phyloP scores from a whole-genome alignment of 2,113 vertebrate genomes.

The Polypterus bichir region DNA sequence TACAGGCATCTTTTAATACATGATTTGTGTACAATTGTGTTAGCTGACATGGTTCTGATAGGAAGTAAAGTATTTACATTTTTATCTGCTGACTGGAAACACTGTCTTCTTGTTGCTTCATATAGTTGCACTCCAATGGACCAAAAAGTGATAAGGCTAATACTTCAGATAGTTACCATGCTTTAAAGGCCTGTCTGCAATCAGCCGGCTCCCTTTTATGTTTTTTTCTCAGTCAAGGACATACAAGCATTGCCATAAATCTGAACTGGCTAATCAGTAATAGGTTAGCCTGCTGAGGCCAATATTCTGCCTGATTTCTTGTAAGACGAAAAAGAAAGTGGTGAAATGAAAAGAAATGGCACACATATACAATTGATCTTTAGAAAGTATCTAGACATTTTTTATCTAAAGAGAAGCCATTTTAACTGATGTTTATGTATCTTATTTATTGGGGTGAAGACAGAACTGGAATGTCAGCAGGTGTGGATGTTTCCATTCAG shows the following conservation, averaged over 20 bases:
- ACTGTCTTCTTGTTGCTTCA: constrained; percentile 68
- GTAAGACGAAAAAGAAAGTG: too few species aligned
- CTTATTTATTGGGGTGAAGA: too few species aligned
- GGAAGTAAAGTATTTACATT: constrained; percentile 34
- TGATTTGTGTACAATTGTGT: too few species aligned
- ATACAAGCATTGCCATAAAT: constrained; percentile 44
- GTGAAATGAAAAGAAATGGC: too few species aligned
- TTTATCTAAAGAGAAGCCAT: too few species aligned
- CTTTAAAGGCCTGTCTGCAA: constrained; percentile 76
- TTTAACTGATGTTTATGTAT: too few species aligned
- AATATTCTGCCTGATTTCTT: constrained; percentile 35
- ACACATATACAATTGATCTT: too few species aligned
- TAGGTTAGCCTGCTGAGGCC: constrained; percentile 54
- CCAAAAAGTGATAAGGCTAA: constrained; percentile 69
- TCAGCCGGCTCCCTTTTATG: constrained; percentile 74
- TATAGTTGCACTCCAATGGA: constrained; percentile 55
- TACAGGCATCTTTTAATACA: too few species aligned
- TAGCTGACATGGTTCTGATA: constrained; percentile 18
- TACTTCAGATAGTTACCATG: constrained; percentile 68
- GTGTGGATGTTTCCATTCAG: too few species aligned
- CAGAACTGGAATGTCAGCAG: too few species aligned
- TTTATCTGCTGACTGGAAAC: constrained; percentile 57
- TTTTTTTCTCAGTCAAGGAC: constrained; percentile 78
- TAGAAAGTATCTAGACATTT: too few species aligned
- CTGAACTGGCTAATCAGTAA: constrained; percentile 78